phyloP scores from a whole-genome alignment of 2,888 invertebrate species.

The Cosmia trapezina region DNA sequence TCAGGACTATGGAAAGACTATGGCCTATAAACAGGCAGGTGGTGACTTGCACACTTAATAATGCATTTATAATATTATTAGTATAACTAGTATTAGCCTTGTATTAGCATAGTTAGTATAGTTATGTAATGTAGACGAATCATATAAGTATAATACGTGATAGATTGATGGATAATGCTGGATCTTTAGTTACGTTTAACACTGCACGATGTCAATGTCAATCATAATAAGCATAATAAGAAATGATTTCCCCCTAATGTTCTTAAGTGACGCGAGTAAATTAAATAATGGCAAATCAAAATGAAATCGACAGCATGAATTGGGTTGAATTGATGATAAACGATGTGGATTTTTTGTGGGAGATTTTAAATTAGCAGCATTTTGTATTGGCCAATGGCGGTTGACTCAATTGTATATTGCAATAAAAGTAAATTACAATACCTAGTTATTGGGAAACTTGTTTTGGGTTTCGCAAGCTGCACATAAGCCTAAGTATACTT shows the following conservation, averaged over 20 bases:
- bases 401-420: slow-evolving; percentile 11
- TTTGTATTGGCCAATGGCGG: not conserved
- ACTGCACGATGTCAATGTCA: slow-evolving; percentile 33
- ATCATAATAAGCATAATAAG: slow-evolving; percentile 43
- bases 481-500: not conserved
- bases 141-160: not conserved
- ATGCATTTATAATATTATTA: too few relatives aligned
- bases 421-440: slow-evolving; percentile 23
- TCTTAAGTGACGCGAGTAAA: slow-evolving; percentile 31
- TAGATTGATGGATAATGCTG: slow-evolving; percentile 3
- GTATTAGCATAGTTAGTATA: too few relatives aligned
- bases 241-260: slow-evolving; percentile 45
- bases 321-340: slow-evolving; percentile 48
- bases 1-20: too few relatives aligned
- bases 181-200: not conserved
- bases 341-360: slow-evolving; percentile 20
- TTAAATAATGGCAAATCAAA: slow-evolving; percentile 56
- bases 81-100: too few relatives aligned
- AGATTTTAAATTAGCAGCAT: slow-evolving; percentile 36
- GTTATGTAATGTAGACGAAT: too few relatives aligned
- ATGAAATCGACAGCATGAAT: slow-evolving; percentile 54
- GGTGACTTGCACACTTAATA: too few relatives aligned
- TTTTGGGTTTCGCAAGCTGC: slow-evolving; percentile 3
- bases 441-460: not conserved
- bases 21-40: too few relatives aligned